Evolutionary conservation across 2,113 vertebrate genomes (phyloP).

Genomic region (Anolis sagrei): DNA sequence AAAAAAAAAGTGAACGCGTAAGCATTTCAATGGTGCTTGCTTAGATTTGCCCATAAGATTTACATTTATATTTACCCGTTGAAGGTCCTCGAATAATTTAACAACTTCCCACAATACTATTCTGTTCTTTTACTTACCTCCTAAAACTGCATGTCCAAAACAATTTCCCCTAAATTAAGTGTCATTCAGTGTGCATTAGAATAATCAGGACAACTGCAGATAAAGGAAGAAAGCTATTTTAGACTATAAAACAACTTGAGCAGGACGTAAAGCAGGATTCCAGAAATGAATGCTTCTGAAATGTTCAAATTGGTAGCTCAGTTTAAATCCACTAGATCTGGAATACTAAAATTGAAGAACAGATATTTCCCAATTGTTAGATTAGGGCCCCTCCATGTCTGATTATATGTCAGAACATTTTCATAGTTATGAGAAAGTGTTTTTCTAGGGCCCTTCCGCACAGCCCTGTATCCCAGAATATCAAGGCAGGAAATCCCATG

Average conservation of each 20-base stretch:
- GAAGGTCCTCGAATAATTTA: conserved; percentile 77
- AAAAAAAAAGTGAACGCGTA: conserved; percentile 77
- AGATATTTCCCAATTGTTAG: not conserved
- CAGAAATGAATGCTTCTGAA: not conserved
- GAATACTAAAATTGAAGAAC: not conserved
- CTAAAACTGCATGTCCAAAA: conserved; percentile 68
- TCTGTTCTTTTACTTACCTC: conserved; percentile 74
- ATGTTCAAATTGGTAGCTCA: not conserved
- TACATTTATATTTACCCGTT: conserved; percentile 75
- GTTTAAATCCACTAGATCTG: not conserved
- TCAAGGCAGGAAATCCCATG: too few species aligned
- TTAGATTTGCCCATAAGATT: conserved; percentile 79
- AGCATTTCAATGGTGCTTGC: conserved; percentile 73
- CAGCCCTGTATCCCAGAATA: too few species aligned
- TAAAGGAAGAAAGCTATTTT: conserved; percentile 74
- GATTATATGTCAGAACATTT: not conserved
- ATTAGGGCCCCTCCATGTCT: not conserved
- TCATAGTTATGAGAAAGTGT: not conserved
- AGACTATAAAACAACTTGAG: conserved; percentile 32
- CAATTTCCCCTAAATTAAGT: conserved; percentile 78
- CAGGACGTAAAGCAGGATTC: conserved; percentile 14
- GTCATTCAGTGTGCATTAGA: conserved; percentile 71
- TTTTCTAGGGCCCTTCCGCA: too few species aligned
- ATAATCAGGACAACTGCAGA: conserved; percentile 71
- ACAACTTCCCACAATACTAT: conserved; percentile 72